phyloP scores from a whole-genome alignment of 2,113 vertebrate genomes.

The Colius striatus region DNA sequence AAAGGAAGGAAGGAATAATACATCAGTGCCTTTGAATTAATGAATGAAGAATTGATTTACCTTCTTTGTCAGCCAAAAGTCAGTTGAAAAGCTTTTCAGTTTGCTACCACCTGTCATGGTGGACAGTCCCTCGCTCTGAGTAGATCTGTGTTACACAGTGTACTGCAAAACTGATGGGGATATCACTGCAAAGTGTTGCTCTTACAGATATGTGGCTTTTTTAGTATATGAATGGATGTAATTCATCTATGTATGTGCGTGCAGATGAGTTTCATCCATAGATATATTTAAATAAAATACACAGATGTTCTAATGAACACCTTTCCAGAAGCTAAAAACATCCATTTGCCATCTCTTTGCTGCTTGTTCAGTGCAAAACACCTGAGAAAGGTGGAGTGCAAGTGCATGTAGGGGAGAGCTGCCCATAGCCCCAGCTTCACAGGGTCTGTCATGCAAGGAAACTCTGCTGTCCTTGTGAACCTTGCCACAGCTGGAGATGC shows the following conservation, averaged over 20 bases:
- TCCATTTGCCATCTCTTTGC: not conserved
- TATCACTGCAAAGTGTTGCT: not conserved
- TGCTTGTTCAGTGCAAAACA: not conserved
- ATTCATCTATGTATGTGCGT: not conserved
- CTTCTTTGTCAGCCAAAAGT: not conserved
- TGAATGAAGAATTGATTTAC: not conserved
- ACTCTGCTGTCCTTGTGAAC: rapidly evolving
- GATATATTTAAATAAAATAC: not conserved
- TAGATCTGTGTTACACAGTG: not conserved
- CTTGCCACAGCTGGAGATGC: not conserved
- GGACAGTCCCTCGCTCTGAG: rapidly evolving
- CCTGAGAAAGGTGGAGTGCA: not conserved
- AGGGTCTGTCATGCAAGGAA: rapidly evolving
- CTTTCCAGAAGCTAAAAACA: not conserved
- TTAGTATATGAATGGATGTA: not conserved
- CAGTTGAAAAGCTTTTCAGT: not conserved
- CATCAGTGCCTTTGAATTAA: not conserved
- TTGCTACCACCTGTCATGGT: not conserved
- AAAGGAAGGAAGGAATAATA: not conserved
- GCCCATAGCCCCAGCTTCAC: not conserved
- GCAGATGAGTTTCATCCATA: not conserved
- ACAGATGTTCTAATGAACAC: not conserved
- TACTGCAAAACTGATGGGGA: not conserved
- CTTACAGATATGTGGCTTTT: rapidly evolving
- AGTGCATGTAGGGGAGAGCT: not conserved